Conservation (phyloP, 1,140 invertebrate genomes). For the Chironomus striatipennis region DNA sequence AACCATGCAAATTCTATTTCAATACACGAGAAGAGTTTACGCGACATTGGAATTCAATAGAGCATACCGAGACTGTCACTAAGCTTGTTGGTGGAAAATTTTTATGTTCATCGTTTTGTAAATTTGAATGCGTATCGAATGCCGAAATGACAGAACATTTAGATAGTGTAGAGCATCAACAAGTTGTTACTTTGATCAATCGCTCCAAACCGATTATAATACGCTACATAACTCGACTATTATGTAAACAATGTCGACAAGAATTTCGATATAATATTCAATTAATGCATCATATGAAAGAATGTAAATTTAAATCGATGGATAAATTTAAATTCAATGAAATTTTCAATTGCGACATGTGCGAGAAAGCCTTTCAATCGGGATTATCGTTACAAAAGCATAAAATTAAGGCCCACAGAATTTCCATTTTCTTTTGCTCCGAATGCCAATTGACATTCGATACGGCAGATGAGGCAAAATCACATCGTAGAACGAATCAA, state of each 20-base stretch:
- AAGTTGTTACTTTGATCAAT: constrained; percentile 63
- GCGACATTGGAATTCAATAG: constrained; percentile 59
- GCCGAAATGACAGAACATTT: constrained; percentile 62
- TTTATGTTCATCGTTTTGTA: constrained; percentile 63
- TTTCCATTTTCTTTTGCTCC: constrained; percentile 55
- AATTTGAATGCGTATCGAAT: constrained; percentile 56
- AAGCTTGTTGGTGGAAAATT: constrained; percentile 45
- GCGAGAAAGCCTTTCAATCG: constrained; percentile 49
- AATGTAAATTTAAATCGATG: constrained; percentile 29
- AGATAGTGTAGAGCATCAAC: constrained; percentile 53
- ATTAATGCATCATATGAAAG: constrained; percentile 54
- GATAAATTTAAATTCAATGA: constrained; percentile 46
- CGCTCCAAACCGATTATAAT: constrained; percentile 71
- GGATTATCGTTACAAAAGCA: constrained; percentile 57
- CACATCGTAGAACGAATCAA: constrained; percentile 53
- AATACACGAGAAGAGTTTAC: constrained; percentile 65
- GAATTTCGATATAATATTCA: constrained; percentile 62
- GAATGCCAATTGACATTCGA: constrained; percentile 55
- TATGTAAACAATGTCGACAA: constrained; percentile 51
- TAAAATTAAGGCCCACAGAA: constrained; percentile 45
- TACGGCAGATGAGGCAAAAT: constrained; percentile 49
- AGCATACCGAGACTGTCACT: constrained; percentile 45
- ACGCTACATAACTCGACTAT: constrained; percentile 52
- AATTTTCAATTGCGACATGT: constrained; percentile 43
- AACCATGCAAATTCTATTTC: constrained; percentile 73